Conservation (phyloP, 2,888 invertebrate species). For the Dolichopus griseipennis region DNA sequence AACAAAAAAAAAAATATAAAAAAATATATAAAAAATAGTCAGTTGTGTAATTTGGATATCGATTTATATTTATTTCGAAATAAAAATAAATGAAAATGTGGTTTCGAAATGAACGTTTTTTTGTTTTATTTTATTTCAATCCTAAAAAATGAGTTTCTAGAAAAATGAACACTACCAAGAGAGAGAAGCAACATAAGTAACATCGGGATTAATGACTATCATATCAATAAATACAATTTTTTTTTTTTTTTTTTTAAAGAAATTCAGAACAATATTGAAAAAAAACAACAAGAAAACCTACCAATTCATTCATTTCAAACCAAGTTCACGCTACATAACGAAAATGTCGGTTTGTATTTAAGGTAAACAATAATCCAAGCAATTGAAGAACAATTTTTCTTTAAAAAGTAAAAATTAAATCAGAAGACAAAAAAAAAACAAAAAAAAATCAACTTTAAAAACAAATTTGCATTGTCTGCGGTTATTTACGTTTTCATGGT, state of each 20-base stretch:
- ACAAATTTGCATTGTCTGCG: constrained; percentile 7
- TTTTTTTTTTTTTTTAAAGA: too few relatives aligned
- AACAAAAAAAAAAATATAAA: not conserved
- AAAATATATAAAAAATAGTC: too few relatives aligned
- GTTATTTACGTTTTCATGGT: constrained; percentile 10
- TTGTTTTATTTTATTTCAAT: not conserved
- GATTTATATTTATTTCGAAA: not conserved
- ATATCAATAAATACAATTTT: too few relatives aligned
- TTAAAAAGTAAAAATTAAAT: not conserved
- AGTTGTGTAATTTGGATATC: not conserved
- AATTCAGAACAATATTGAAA: too few relatives aligned
- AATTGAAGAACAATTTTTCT: not conserved
- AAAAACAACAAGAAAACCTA: not conserved
- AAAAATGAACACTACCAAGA: not conserved
- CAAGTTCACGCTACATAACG: not conserved
- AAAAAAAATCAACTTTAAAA: not conserved
- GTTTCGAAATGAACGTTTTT: not conserved
- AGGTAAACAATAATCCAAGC: not conserved
- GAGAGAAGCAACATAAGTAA: not conserved
- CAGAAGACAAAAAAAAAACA: not conserved
- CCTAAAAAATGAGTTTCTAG: not conserved
- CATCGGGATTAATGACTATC: not conserved
- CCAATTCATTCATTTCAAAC: not conserved
- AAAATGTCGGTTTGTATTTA: not conserved
- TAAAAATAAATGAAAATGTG: not conserved